phyloP scores from a whole-genome alignment of 2,797 vertebrate genomes.

The Margarornis squamiger region DNA sequence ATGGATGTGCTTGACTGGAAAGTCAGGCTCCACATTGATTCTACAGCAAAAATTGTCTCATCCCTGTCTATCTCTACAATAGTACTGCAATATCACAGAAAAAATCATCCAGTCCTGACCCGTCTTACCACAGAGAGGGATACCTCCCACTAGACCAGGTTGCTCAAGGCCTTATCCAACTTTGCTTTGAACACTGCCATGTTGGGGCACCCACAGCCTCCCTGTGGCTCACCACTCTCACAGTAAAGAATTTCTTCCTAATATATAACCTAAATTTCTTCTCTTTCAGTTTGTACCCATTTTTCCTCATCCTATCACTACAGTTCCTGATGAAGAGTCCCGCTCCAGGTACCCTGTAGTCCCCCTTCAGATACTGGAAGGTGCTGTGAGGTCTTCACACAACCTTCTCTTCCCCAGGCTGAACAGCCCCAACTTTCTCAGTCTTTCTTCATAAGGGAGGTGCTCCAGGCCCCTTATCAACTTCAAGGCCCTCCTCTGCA shows the following conservation, averaged over 20 bases:
- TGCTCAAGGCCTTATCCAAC: neutral
- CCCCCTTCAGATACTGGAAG: neutral
- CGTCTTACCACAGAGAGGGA: neutral
- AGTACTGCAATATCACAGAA: neutral
- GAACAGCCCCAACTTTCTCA: neutral
- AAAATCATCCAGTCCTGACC: neutral
- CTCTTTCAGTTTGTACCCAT: neutral
- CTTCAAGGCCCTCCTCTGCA: neutral
- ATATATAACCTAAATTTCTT: neutral
- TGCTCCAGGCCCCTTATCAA: neutral
- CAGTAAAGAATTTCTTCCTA: neutral
- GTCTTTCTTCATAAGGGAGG: rapidly evolving
- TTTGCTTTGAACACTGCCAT: neutral
- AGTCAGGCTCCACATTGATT: neutral
- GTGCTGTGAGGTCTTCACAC: rapidly evolving
- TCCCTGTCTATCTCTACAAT: neutral
- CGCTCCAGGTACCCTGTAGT: neutral
- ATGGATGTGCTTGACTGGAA: neutral
- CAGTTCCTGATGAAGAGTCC: neutral
- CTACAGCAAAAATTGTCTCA: neutral
- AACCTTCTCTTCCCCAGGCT: neutral
- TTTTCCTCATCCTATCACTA: neutral
- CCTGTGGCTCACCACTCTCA: neutral
- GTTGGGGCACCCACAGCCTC: neutral
- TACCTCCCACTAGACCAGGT: neutral